phyloP scores from a whole-genome alignment of 2,888 invertebrate genomes.

The Anoncus sp. region DNA sequence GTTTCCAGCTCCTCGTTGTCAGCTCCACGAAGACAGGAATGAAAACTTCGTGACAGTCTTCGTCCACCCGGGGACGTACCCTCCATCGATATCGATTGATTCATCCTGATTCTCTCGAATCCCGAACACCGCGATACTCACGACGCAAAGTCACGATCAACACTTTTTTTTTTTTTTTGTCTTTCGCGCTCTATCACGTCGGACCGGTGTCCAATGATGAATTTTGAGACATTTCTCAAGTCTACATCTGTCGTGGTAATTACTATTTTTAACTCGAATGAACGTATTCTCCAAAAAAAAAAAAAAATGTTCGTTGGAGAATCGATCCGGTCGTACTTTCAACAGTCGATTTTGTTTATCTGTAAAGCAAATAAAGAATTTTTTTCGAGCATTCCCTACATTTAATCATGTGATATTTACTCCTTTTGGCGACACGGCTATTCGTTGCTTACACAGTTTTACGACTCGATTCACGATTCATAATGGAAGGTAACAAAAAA shows the following conservation, averaged over 20 bases:
- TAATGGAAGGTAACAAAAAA: background rate
- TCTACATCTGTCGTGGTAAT: background rate
- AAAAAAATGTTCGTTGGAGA: conserved; percentile 21
- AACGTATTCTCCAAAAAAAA: conserved; percentile 23
- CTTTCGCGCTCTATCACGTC: conserved; percentile 56
- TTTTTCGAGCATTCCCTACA: conserved; percentile 49
- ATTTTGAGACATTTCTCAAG: conserved; percentile 48
- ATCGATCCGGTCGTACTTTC: conserved; percentile 26
- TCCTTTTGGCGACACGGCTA: conserved; percentile 54
- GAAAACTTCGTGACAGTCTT: conserved; percentile 88
- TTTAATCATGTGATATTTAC: conserved; percentile 12
- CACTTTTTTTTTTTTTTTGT: conserved; percentile 42
- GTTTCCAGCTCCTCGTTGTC: conserved; percentile 82
- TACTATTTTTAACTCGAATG: background rate
- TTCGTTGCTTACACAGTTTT: conserved; percentile 21
- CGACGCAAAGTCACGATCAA: background rate
- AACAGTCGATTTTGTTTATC: conserved; percentile 63
- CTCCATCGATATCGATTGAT: conserved; percentile 75
- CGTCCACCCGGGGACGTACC: conserved; percentile 81
- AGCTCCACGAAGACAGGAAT: conserved; percentile 87
- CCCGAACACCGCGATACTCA: background rate
- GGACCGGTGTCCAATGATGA: conserved; percentile 55
- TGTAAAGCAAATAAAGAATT: conserved; percentile 70
- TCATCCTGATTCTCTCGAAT: conserved; percentile 53
- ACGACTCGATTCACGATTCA: background rate